Evolutionary conservation across 2,797 vertebrate genomes (phyloP).

Genomic region (Tenualosa thibaudeaui): DNA sequence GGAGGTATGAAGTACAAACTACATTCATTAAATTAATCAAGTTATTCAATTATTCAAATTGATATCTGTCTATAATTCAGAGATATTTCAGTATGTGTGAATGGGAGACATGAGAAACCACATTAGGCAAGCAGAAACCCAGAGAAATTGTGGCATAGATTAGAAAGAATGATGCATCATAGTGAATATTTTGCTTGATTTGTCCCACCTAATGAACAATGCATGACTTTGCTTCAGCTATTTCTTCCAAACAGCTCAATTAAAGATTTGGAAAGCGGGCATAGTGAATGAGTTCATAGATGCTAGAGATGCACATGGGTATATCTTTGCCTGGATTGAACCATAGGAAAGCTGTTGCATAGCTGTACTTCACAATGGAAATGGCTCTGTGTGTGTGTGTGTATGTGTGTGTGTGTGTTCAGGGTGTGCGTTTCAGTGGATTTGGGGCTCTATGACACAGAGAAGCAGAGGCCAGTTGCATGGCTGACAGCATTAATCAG

Average conservation of each 20-base stretch:
- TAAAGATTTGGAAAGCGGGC: background rate
- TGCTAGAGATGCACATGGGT: background rate
- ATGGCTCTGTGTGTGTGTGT: background rate
- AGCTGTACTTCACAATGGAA: background rate
- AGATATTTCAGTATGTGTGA: background rate
- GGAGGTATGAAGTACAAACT: background rate
- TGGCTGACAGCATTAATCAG: conserved; percentile 42
- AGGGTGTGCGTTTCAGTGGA: conserved; percentile 15
- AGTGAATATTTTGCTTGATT: conserved; percentile 30
- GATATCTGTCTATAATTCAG: background rate
- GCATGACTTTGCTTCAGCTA: conserved; percentile 24
- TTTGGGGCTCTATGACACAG: background rate
- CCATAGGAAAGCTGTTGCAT: conserved; percentile 11
- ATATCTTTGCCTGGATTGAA: conserved; percentile 1
- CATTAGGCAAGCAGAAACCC: background rate
- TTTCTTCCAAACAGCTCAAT: conserved; percentile 26
- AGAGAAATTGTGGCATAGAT: background rate
- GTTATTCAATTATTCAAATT: background rate
- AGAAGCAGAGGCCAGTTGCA: conserved; percentile 25
- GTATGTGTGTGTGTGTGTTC: background rate
- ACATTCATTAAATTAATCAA: background rate
- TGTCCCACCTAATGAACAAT: conserved; percentile 26
- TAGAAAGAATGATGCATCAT: conserved; percentile 7
- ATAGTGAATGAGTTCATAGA: background rate
- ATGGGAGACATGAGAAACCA: background rate